phyloP scores from a whole-genome alignment of 2,888 invertebrate species.

The Tinea trinotella region DNA sequence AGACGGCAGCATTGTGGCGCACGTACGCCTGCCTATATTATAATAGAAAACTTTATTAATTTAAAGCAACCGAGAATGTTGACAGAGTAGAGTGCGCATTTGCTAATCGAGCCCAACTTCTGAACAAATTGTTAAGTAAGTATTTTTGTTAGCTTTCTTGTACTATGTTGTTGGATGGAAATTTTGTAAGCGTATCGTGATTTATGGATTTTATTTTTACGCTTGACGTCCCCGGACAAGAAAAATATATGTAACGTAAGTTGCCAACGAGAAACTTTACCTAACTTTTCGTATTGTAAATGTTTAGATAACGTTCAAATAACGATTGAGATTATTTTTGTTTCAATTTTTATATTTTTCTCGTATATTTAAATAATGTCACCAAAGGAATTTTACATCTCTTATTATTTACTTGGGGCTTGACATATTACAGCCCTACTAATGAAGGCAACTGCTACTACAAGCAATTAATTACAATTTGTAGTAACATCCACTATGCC shows the following conservation, averaged over 20 bases:
- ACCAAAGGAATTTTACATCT: no score
- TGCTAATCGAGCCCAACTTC: conserved; percentile 47
- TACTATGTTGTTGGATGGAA: conserved; percentile 23
- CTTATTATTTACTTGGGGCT: no score
- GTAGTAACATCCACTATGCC: no score
- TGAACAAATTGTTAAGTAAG: conserved; percentile 40
- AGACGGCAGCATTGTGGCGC: not conserved
- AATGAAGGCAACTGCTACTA: no score
- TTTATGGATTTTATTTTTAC: conserved; percentile 59
- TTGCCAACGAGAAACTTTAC: not conserved
- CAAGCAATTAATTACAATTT: no score
- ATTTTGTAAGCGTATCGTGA: conserved; percentile 47
- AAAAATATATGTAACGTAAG: conserved; percentile 40
- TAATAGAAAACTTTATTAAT: conserved; percentile 50
- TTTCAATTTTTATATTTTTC: not conserved
- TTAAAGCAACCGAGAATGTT: conserved; percentile 34
- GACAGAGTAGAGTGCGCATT: conserved; percentile 34
- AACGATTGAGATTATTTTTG: no score
- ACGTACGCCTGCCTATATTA: conserved; percentile 2
- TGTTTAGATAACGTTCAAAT: conserved; percentile 36
- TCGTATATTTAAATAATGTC: no score
- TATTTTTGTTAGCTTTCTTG: conserved; percentile 49
- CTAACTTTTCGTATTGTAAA: conserved; percentile 13
- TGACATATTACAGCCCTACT: no score
- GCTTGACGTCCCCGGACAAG: conserved; percentile 39